Base-by-base conservation (phyloP, 2,797 vertebrate genomes). In the Ficedula albicollis region DNA sequence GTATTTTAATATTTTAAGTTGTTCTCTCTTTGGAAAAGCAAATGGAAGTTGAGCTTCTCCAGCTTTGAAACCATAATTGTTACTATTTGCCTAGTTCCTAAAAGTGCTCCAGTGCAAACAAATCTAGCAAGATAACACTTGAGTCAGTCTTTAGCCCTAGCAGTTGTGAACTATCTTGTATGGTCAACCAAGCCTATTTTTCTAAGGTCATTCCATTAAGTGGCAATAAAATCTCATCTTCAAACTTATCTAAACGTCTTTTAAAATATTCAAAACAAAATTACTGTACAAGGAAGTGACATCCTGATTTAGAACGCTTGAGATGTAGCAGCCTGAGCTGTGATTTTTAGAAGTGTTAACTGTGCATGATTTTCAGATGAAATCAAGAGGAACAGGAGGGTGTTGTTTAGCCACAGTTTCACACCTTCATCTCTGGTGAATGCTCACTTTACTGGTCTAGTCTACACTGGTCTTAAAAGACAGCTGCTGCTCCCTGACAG, bases 301-400 rank as follows among this genome's bases (percentile, higher is more conserved):
- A 63, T 76, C 78, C 81, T 89, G 75, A 93, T 95, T 96, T 92
- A 94, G 94, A 95, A 95, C n/a, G 4, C 82, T 92, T 8, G 75
- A 90, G 80, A 93, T 38, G 63, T 84, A 91, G 68, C 91, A 92
- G 78, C 67, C 67, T 94, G 89, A 90, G 87, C 70, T 92, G 92
- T 85, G 92, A 95, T 96, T 96, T 95, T 93, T 89, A 60, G 91
- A 89, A 89, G 94, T 89, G 95, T 92, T 92, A 92, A 91, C 87
- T 85, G 75, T 87, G 68, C 60, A 84, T 73, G 85, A 86, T 93
- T 93, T 96, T 96, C 62, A 81, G 73, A 88, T 7, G 58, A 94
- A 97, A 95, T 67, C 74, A 93, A 51, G 94, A 86, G 39, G 58
- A 94, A 90, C 73, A 88, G 90, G 85, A 92, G 69, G 85, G 77